Evolutionary conservation across 2,888 invertebrate species (phyloP).

Genomic region (Fragum fragum): DNA sequence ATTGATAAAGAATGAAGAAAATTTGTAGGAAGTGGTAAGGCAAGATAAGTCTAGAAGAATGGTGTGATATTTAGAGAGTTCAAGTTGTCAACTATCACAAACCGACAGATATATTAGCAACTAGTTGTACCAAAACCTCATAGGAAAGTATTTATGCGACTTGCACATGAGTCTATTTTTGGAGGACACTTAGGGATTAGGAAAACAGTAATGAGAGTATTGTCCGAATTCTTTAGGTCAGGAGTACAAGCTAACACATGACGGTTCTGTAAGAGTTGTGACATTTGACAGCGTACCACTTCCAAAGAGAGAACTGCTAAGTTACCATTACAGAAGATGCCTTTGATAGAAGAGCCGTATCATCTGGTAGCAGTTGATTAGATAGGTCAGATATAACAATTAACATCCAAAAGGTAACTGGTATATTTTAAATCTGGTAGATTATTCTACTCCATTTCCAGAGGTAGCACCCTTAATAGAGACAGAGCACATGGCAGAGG

Average conservation of each 20-base stretch:
- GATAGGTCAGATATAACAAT: slow-evolving; percentile 62
- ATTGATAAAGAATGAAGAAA: too few species aligned
- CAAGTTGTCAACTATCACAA: too few species aligned
- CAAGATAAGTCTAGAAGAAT: too few species aligned
- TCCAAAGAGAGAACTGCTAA: slow-evolving; percentile 22
- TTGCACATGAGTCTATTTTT: too few species aligned
- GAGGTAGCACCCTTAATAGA: slow-evolving; percentile 69
- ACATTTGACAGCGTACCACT: slow-evolving; percentile 28
- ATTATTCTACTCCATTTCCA: slow-evolving; percentile 68
- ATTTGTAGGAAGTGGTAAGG: too few species aligned
- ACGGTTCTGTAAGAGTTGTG: neutral
- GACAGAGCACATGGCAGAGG: slow-evolving; percentile 65
- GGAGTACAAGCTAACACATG: slow-evolving; percentile 6
- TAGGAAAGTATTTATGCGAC: too few species aligned
- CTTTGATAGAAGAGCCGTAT: slow-evolving; percentile 28
- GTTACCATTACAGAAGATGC: slow-evolving; percentile 19
- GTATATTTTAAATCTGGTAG: slow-evolving; percentile 64
- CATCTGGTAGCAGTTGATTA: slow-evolving; percentile 23
- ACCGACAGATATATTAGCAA: too few species aligned
- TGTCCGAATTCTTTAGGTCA: neutral
- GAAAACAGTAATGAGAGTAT: too few species aligned
- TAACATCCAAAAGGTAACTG: slow-evolving; percentile 58
- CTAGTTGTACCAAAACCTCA: too few species aligned
- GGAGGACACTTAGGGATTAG: too few species aligned
- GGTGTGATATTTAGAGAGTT: too few species aligned